Evolutionary conservation across 2,797 vertebrate species (phyloP).

Genomic region (Eidolon dupreanum): DNA sequence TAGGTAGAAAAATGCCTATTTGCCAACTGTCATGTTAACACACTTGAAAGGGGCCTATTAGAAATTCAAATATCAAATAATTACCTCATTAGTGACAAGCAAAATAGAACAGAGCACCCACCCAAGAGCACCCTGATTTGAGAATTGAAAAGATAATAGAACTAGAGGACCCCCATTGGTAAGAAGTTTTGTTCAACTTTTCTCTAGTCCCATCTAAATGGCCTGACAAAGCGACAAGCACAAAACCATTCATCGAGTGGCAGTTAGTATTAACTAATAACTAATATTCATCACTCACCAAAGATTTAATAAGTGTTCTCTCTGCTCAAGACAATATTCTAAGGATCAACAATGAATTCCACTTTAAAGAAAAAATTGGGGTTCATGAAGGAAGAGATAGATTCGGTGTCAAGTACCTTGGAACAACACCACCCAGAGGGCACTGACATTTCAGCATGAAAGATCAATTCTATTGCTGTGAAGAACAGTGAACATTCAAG

Average conservation of each 20-base stretch:
- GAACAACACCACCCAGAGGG: not conserved
- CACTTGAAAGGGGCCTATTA: slow-evolving; percentile 13
- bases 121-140: not conserved
- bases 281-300: not conserved
- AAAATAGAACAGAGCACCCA: not conserved
- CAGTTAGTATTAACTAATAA: not conserved
- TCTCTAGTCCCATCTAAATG: not conserved
- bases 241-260: not conserved
- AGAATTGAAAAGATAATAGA: not conserved
- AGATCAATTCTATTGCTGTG: not conserved
- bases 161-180: not conserved
- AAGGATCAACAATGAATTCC: not conserved
- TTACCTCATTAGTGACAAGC: not conserved
- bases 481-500: not conserved
- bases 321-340: not conserved
- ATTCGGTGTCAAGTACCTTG: not conserved
- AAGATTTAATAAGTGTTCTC: not conserved
- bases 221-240: not conserved
- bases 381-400: not conserved
- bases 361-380: not conserved
- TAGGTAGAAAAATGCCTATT: slow-evolving; percentile 41
- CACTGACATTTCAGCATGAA: not conserved
- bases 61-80: slow-evolving; percentile 47
- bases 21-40: slow-evolving; percentile 33
- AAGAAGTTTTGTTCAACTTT: not conserved